A percentile compares a stretch with the other conserved stretches of the same genome.
Conservation (phyloP, 2,888 invertebrate species). For the Buathra laborator region DNA sequence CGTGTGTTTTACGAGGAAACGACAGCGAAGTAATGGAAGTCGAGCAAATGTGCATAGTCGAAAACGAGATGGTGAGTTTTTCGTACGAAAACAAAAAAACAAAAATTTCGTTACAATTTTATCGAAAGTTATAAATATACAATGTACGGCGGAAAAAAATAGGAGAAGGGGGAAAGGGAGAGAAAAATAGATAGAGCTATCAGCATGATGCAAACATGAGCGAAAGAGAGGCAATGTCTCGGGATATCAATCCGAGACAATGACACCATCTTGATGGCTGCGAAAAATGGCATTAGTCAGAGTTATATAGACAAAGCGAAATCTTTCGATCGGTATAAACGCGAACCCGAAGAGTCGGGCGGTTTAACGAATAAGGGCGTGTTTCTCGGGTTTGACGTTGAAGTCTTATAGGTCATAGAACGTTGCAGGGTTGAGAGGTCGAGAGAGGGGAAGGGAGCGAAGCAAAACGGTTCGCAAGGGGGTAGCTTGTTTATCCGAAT, state of each 20-base stretch:
- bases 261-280: conserved; percentile 65
- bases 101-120: not conserved
- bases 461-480: conserved; percentile 20
- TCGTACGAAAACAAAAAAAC: conserved; percentile 38
- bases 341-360: not conserved
- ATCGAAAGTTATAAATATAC: conserved; percentile 4
- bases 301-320: not conserved
- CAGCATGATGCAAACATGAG: conserved; percentile 60
- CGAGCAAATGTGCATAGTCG: conserved; percentile 80
- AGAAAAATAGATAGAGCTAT: not conserved
- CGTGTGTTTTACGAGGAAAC: conserved; percentile 1
- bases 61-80: conserved; percentile 82
- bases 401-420: conserved; percentile 60
- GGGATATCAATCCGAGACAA: conserved; percentile 37
- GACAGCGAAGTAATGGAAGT: conserved; percentile 77
- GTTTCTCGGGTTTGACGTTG: conserved; percentile 76
- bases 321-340: not conserved
- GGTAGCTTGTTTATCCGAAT: conserved; percentile 64
- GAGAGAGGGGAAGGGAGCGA: conserved; percentile 56
- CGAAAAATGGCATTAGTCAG: conserved; percentile 21
- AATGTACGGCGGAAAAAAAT: conserved; percentile 25
- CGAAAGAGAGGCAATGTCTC: conserved; percentile 36
- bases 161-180: not conserved
- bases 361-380: conserved; percentile 73
- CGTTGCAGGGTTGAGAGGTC: conserved; percentile 32